Base-by-base conservation (phyloP, 2,113 vertebrate species). In the Chitala chitala region DNA sequence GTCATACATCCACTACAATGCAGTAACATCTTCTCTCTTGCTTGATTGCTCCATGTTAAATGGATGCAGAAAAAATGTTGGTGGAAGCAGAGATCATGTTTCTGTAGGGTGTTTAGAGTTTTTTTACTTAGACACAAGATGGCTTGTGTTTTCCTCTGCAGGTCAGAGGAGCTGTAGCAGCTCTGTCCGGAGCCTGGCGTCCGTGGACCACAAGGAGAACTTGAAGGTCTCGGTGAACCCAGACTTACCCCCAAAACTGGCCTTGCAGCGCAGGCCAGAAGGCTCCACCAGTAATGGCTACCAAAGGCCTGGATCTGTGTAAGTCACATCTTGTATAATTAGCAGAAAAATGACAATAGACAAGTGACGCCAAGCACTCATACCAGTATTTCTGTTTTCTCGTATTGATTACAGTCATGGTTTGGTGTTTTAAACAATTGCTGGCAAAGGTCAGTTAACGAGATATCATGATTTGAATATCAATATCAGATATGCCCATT, bases 301-400 rank as follows among this genome's bases (percentile, higher is more conserved):
- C 86, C 94, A 97, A 85, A 94, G 90, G 72, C 96, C 97, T 0
- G 94, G 91, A 77, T 95, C 94, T 54, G 80, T 96, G 96, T 99
- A 91, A 96, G 96, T n/a, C 89, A 53, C 13, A 71, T n/a, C 10
- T 24, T 0, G n/a, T 38, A 66, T 44, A 3, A 44, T n/a, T n/a
- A n/a, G n/a, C 40, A 66, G 40, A 40, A 46, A 66, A 66, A n/a
- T n/a, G n/a, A n/a, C n/a, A n/a, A n/a, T n/a, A n/a, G n/a, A n/a
- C n/a, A n/a, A n/a, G n/a, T n/a, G n/a, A n/a, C n/a, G n/a, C n/a
- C n/a, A n/a, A n/a, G n/a, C n/a, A n/a, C n/a, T n/a, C n/a, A n/a
- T n/a, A n/a, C n/a, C n/a, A n/a, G n/a, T n/a, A n/a, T n/a, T n/a
- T n/a, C n/a, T n/a, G n/a, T n/a, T 82, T 22, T 77, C 36, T 31